Conservation (phyloP, 2,888 invertebrate species). For the Drosophila kambysellisi region DNA sequence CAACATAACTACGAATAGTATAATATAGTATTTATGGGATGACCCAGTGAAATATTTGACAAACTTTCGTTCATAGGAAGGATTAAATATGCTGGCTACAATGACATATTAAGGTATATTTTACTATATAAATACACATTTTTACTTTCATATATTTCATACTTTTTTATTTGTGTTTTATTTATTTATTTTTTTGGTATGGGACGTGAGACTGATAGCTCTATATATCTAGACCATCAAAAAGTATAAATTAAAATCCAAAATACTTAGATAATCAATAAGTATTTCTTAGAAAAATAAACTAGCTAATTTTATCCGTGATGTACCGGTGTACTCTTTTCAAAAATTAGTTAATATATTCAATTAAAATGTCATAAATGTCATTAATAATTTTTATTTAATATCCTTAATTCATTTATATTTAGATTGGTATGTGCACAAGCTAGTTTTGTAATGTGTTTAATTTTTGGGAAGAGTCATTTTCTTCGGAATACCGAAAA, state of each 20-base stretch:
- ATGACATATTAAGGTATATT: slow-evolving; percentile 23
- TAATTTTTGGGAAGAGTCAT: slow-evolving; percentile 44
- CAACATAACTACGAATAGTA: neutral
- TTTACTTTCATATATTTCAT: slow-evolving; percentile 53
- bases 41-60: neutral
- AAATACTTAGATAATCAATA: slow-evolving; percentile 38
- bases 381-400: slow-evolving; percentile 5
- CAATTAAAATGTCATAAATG: neutral
- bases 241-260: slow-evolving; percentile 29
- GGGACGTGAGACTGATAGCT: slow-evolving; percentile 83
- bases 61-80: slow-evolving; percentile 1
- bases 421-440: neutral
- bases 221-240: slow-evolving; percentile 77
- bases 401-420: neutral
- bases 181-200: slow-evolving; percentile 64
- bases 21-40: slow-evolving; percentile 5
- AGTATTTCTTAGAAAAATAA: slow-evolving; percentile 46
- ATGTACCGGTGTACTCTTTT: slow-evolving; percentile 25
- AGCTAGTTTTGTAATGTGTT: neutral
- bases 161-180: slow-evolving; percentile 4
- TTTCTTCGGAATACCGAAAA: slow-evolving; percentile 53
- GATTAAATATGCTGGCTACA: neutral
- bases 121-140: slow-evolving; percentile 47
- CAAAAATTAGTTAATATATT: slow-evolving; percentile 9
- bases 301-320: slow-evolving; percentile 67